Evolutionary conservation across 2,113 vertebrate genomes (phyloP), one percentile per base, ranked within the genome.

Genomic region (Pipa parva): DNA sequence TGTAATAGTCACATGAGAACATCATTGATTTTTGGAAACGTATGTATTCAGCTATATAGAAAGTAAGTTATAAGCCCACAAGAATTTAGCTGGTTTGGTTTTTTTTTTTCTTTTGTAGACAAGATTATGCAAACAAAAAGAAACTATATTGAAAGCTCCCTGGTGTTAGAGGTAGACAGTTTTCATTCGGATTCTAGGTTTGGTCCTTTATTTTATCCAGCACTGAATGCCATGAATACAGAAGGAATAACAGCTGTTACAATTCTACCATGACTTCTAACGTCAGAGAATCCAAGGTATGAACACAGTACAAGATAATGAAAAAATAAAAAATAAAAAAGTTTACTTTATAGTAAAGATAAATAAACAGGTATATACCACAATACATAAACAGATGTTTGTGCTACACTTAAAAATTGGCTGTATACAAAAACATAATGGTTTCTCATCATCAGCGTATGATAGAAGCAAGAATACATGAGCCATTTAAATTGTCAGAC

Each of bases 181-280:
- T 93, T 92, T 90, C 92, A 96, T 93, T 95, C 94, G 94, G 95
- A 93, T 97, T 94, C 93, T 97, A 98, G 90, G 93, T 99, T 98
- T 97, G 97, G 95, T 99, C 95, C 95, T 97, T 97, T 97, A 98
- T 97, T 97, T 97, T 95, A 97, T 97, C 97, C 93, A 99, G 94
- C 95, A 99, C 93, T 98, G 95, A 96, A 95, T 95, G 94, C 94
- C 94, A 97, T 97, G 95, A 96, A 97, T 97, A 98, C 95, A 99
- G 93, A 97, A 97, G 91, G 84, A 97, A 95, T 92, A 95, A 94
- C 90, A 93, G 87, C 87, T 93, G 90, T 97, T 97, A 99, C 94
- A 98, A 95, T 95, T 97, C 92, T 93, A 93, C 92, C 94, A 93
- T 95, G 94, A 97, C 94, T 93, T 94, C 94, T 97, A 97, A 96